Base-by-base conservation (phyloP, 2,797 vertebrate genomes). In the Pogoniulus pusillus region DNA sequence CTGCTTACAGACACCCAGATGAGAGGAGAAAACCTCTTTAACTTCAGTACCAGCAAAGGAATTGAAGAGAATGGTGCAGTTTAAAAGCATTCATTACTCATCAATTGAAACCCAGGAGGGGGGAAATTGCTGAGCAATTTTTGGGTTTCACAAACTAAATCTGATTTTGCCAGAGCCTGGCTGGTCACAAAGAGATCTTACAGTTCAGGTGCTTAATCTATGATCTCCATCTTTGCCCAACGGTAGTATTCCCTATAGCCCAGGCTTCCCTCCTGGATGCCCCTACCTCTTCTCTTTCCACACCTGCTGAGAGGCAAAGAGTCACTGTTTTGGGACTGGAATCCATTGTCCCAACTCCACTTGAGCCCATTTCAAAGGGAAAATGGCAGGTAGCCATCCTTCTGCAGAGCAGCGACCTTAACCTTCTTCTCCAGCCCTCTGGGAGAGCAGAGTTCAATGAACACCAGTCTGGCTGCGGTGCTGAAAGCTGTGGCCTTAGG, bases 381-480 rank as follows among this genome's bases (percentile, higher is more conserved):
- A 20, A 78, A 85, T 27, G 70, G 81, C 79, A 89, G 80, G 82
- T 87, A 70, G 70, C 59, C 0, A 2, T 78, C 63, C 63, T 87
- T 81, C 63, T 84, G 81, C 83, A 73, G 18, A 58, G 57, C 68
- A n/a, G 35, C 90, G 91, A 94, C 95, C 91, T 93, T 95, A 82
- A 73, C 81, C 64, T 91, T 60, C 55, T 87, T 87, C 88, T 82
- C 37, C 73, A 74, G 76, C 62, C 60, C 1, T 0, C 76, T 39
- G 86, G 77, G 59, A 65, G 62, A 86, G 83, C 82, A 26, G 75
- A 81, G 82, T 65, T 85, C 69, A 75, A 69, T 74, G 84, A 90
- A 66, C 89, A 68, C 51, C 82, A 80, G 76, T 51, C 65, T 85
- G 82, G 76, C 82, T 90, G 84, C 62, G 2, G 47, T 69, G 92